Percentiles rank a stretch among this genome's conserved stretches.
Conservation (phyloP, 2,113 vertebrate genomes). For the Brienomyrus longianalis region DNA sequence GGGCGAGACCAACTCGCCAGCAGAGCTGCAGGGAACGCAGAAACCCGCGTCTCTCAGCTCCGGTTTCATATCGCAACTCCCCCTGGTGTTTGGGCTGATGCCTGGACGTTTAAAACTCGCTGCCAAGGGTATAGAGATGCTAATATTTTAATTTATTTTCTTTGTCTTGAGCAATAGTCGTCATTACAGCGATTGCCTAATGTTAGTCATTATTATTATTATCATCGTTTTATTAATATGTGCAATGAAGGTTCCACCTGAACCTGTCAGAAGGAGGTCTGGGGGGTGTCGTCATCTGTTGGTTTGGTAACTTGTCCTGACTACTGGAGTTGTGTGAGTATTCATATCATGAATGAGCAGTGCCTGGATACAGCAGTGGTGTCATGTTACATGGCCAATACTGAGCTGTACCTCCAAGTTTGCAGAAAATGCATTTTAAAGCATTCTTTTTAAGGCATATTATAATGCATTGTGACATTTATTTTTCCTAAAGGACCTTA, state of each 20-base stretch:
- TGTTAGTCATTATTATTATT: not conserved
- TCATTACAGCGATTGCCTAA: not conserved
- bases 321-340: not conserved
- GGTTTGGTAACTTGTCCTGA: not conserved
- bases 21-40: not conserved
- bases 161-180: not conserved
- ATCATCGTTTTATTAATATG: not conserved
- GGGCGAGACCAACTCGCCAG: not conserved
- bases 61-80: not conserved
- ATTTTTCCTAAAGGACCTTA: not conserved
- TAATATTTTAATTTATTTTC: not conserved
- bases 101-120: not conserved
- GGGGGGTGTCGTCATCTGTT: not conserved
- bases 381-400: not conserved
- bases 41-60: not conserved
- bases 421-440: not conserved
- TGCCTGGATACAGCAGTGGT: not conserved
- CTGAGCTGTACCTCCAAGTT: not conserved
- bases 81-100: not conserved
- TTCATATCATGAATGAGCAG: not conserved
- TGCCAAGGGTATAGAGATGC: not conserved
- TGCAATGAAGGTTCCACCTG: conserved; percentile 3
- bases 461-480: not conserved
- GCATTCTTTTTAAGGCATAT: not conserved
- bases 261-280: not conserved